These are phyloP conservation scores for Anabacerthia variegaticeps DNA, from an alignment of 2,797 vertebrate genomes.

Conservation along the genomic window DNA sequence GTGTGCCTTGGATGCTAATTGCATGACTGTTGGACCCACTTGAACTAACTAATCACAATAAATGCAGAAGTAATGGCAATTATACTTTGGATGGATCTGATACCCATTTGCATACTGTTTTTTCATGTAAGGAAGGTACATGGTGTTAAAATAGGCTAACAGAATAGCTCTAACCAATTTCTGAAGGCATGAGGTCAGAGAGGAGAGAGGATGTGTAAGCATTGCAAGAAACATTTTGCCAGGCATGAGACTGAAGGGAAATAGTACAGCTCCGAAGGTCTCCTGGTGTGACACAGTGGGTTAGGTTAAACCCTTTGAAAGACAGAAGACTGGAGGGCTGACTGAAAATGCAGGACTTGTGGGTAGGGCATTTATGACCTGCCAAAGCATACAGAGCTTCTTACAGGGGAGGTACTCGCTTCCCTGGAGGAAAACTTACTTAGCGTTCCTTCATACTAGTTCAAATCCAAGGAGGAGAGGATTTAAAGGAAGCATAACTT, in stretches of 20 bases:
- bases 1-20: background rate
- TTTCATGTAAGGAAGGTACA: background rate
- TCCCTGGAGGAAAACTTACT: background rate
- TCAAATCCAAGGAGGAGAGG: background rate
- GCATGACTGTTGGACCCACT: background rate
- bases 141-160: background rate
- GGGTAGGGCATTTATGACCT: background rate
- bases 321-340: background rate
- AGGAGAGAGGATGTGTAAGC: background rate
- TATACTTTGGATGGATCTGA: background rate
- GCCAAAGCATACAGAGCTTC: background rate
- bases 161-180: background rate
- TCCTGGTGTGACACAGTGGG: background rate
- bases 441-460: rapidly evolving
- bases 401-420: background rate
- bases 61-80: background rate
- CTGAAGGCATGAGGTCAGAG: background rate
- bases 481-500: background rate
- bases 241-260: background rate
- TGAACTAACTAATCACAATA: background rate
- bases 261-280: background rate
- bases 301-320: background rate
- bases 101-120: background rate
- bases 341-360: background rate
- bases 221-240: background rate